A percentile compares a stretch with the other conserved stretches of the same genome.
Conservation (phyloP, 2,888 invertebrate species). For the Nomada lathburiana region DNA sequence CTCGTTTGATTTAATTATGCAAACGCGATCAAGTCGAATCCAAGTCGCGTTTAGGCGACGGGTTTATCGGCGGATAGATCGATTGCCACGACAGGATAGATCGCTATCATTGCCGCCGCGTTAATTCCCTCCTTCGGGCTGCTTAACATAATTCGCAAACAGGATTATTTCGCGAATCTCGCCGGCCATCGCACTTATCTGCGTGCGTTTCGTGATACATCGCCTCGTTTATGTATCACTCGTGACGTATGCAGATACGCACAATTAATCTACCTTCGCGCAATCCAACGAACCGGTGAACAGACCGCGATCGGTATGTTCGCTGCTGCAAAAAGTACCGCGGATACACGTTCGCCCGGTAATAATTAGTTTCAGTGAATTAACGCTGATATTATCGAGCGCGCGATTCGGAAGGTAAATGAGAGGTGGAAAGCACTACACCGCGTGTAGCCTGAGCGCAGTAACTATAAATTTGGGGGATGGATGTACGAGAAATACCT, state of each 20-base stretch:
- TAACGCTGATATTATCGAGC: slow-evolving; percentile 13
- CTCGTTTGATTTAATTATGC: slow-evolving; percentile 53
- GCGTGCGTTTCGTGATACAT: slow-evolving; percentile 29
- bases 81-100: slow-evolving; percentile 33
- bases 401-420: neutral
- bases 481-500: no score
- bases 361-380: slow-evolving; percentile 20
- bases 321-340: neutral
- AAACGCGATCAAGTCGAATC: slow-evolving; percentile 34
- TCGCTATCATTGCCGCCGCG: slow-evolving; percentile 30
- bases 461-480: no score
- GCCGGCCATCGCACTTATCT: slow-evolving; percentile 14
- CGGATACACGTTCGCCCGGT: neutral
- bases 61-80: slow-evolving; percentile 42
- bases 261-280: slow-evolving; percentile 34
- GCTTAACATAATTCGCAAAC: slow-evolving; percentile 42
- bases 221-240: slow-evolving; percentile 31
- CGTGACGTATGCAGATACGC: slow-evolving; percentile 30
- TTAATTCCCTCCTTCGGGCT: slow-evolving; percentile 34
- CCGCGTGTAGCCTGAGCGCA: no score
- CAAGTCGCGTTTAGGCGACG: slow-evolving; percentile 30
- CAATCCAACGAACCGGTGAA: slow-evolving; percentile 21
- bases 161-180: slow-evolving; percentile 29
- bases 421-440: neutral
- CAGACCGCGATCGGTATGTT: slow-evolving; percentile 8